phyloP scores from a whole-genome alignment of 2,797 vertebrate genomes.

The Delichon dasypus region DNA sequence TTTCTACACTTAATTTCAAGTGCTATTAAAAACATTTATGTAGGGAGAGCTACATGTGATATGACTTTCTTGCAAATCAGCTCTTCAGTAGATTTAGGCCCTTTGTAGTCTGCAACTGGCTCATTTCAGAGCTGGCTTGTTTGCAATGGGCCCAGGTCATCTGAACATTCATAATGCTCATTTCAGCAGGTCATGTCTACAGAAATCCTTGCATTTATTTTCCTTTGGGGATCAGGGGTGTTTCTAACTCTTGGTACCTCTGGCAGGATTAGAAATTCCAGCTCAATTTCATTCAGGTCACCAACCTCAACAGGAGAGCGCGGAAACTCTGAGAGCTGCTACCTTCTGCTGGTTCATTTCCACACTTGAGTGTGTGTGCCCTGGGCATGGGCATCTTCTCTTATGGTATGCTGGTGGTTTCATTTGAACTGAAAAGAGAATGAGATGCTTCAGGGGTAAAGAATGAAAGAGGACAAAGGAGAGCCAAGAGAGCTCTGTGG shows the following conservation, averaged over 20 bases:
- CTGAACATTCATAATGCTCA: not conserved
- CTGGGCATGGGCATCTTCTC: not conserved
- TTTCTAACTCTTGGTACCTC: not conserved
- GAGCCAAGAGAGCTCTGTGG: not conserved
- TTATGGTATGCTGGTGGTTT: not conserved
- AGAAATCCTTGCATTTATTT: not conserved
- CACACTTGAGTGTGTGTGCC: not conserved
- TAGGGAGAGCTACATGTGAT: not conserved
- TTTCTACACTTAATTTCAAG: not conserved
- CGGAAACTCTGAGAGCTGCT: not conserved
- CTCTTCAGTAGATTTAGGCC: not conserved
- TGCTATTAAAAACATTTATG: not conserved
- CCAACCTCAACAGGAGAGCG: not conserved
- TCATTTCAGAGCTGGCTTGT: not conserved
- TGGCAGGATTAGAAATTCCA: not conserved
- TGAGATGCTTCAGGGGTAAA: not conserved
- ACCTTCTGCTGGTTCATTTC: not conserved
- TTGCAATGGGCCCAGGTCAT: not conserved
- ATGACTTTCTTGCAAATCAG: not conserved
- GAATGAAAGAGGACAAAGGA: not conserved
- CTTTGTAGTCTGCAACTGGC: not conserved
- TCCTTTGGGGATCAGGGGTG: not conserved
- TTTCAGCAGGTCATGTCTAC: not conserved
- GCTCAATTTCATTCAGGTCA: not conserved
- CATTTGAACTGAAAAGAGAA: not conserved